A percentile compares a stretch with the other conserved stretches of the same genome.
phyloP scores from a whole-genome alignment of 2,888 invertebrate species.

The Platypus cylindrus region DNA sequence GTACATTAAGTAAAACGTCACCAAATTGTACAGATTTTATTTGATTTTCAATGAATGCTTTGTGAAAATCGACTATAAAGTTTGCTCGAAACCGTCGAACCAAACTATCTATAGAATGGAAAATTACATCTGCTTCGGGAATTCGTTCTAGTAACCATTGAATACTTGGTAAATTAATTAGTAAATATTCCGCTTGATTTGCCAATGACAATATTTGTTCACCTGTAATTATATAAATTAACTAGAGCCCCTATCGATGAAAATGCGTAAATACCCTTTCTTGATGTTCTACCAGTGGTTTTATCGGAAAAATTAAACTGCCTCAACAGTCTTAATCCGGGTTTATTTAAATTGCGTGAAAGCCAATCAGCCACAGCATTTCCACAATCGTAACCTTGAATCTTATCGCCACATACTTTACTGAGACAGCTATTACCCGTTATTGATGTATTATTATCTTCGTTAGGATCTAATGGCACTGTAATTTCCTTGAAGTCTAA shows the following conservation, averaged over 20 bases:
- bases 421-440: too few species aligned
- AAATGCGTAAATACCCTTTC: slow-evolving; percentile 16
- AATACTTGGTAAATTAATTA: slow-evolving; percentile 69
- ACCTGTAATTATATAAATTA: slow-evolving; percentile 3
- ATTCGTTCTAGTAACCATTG: slow-evolving; percentile 53
- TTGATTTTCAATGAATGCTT: slow-evolving; percentile 65
- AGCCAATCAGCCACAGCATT: slow-evolving; percentile 71
- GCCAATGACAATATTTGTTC: slow-evolving; percentile 44
- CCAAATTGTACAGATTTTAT: slow-evolving; percentile 58
- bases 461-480: slow-evolving; percentile 7
- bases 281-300: slow-evolving; percentile 15
- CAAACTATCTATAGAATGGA: slow-evolving; percentile 9
- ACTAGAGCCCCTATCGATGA: background rate
- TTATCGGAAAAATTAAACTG: slow-evolving; percentile 35
- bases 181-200: slow-evolving; percentile 76
- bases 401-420: slow-evolving; percentile 74
- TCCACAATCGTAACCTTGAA: slow-evolving; percentile 76
- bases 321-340: slow-evolving; percentile 55
- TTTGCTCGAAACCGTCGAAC: slow-evolving; percentile 83
- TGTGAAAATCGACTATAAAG: slow-evolving; percentile 59
- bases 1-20: slow-evolving; percentile 49
- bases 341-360: slow-evolving; percentile 51
- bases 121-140: slow-evolving; percentile 26
- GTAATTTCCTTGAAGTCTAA: slow-evolving; percentile 8
- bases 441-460: slow-evolving; percentile 22